phyloP scores from a whole-genome alignment of 1,140 invertebrate genomes.

The Drusus annulatus region DNA sequence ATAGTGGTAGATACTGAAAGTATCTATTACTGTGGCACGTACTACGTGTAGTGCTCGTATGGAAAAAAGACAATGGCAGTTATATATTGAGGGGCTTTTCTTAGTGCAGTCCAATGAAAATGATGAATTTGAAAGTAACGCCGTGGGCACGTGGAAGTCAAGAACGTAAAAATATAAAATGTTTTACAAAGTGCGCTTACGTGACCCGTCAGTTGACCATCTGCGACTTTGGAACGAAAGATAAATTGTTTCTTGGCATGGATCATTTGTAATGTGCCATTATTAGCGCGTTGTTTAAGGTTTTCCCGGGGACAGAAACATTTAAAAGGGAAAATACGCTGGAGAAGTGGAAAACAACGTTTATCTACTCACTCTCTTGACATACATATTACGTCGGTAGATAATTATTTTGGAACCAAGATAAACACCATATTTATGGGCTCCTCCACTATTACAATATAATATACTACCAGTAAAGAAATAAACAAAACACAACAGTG shows the following conservation, averaged over 20 bases:
- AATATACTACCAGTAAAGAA: no score
- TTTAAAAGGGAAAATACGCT: slow-evolving; percentile 20
- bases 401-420: no score
- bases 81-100: not conserved
- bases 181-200: slow-evolving; percentile 59
- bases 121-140: slow-evolving; percentile 19
- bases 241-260: slow-evolving; percentile 57
- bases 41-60: no score
- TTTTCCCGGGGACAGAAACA: slow-evolving; percentile 4
- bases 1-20: no score
- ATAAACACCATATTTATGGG: no score
- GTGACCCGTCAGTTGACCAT: slow-evolving; percentile 59
- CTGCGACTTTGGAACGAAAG: slow-evolving; percentile 56
- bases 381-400: not conserved
- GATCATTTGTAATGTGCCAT: slow-evolving; percentile 59
- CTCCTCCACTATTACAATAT: no score
- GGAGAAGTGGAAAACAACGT: not conserved
- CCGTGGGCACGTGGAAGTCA: not conserved
- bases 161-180: slow-evolving; percentile 57
- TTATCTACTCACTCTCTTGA: not conserved
- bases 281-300: slow-evolving; percentile 55
- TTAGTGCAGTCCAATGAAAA: not conserved
- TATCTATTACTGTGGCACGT: no score
- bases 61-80: no score
- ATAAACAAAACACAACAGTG: no score